A percentile compares a stretch with the other conserved stretches of the same genome.
phyloP scores from a whole-genome alignment of 2,797 vertebrate species.

The Pygocentrus nattereri region DNA sequence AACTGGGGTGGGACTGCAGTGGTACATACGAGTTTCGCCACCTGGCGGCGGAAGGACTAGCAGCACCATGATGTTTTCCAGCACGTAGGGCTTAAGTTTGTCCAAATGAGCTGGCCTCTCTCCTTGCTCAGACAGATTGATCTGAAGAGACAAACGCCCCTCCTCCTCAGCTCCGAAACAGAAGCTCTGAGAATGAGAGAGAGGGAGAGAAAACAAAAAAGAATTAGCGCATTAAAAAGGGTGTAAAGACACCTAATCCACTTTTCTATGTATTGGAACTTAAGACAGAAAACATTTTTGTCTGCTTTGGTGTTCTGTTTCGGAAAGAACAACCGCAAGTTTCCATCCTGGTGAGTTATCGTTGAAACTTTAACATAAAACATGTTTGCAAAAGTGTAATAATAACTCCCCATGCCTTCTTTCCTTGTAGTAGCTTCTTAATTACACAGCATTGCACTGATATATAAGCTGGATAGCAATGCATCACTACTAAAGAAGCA shows the following conservation, averaged over 20 bases:
- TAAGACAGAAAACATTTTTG: too few species aligned
- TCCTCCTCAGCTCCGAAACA: slow-evolving; percentile 80
- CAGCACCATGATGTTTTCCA: slow-evolving; percentile 94
- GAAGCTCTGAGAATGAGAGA: slow-evolving; percentile 67
- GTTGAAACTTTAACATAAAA: slow-evolving; percentile 6
- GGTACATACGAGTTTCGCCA: slow-evolving; percentile 69
- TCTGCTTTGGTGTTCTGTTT: too few species aligned
- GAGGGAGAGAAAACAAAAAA: neutral
- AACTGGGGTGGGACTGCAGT: neutral
- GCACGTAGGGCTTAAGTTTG: slow-evolving; percentile 91
- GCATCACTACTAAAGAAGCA: neutral
- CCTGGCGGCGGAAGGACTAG: slow-evolving; percentile 82
- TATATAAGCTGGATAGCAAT: neutral
- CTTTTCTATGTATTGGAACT: too few species aligned
- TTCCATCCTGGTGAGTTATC: neutral
- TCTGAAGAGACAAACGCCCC: slow-evolving; percentile 86
- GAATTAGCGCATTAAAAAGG: neutral
- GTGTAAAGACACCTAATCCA: too few species aligned
- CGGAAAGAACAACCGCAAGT: neutral
- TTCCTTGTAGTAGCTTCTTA: too few species aligned
- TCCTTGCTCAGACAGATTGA: slow-evolving; percentile 88
- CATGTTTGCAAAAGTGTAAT: neutral
- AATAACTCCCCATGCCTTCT: too few species aligned
- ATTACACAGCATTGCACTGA: neutral
- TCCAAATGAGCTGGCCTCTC: slow-evolving; percentile 89